Evolutionary conservation across 1,140 invertebrate species (phyloP).

Genomic region (Ceratina calcarata): DNA sequence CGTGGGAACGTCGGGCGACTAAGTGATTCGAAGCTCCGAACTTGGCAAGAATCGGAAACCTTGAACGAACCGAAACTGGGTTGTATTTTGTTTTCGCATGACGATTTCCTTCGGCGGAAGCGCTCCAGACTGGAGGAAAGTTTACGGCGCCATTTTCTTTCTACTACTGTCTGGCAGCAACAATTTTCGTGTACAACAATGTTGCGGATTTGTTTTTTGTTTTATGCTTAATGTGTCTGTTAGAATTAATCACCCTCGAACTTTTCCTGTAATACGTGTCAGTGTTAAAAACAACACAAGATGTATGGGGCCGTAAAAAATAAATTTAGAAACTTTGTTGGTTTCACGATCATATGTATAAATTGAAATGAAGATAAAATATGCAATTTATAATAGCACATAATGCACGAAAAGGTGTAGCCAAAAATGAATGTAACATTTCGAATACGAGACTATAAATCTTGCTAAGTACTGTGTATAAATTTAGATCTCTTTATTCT

Average conservation of each 20-base stretch:
- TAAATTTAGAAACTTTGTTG: not conserved
- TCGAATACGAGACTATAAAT: not conserved
- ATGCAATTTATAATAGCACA: not conserved
- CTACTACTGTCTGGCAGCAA: not conserved
- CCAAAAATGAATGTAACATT: not conserved
- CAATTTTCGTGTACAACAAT: not conserved
- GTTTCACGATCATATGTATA: not conserved
- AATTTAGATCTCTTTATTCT: too few relatives aligned
- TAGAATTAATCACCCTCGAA: too few relatives aligned
- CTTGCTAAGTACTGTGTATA: not conserved
- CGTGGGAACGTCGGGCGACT: not conserved
- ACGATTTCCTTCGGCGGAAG: not conserved
- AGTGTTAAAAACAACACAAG: too few relatives aligned
- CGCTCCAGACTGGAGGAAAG: not conserved
- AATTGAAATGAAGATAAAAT: not conserved
- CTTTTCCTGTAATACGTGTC: too few relatives aligned
- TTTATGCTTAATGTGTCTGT: too few relatives aligned
- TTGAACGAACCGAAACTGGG: constrained; percentile 35
- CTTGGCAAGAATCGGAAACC: constrained; percentile 35
- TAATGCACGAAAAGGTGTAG: not conserved
- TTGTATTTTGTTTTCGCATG: constrained; percentile 24
- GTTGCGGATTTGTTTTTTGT: too few relatives aligned
- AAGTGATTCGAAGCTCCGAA: constrained; percentile 10
- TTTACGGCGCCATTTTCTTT: not conserved
- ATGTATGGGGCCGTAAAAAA: too few relatives aligned